phyloP scores from a whole-genome alignment of 37 sponge, comb jelly and placozoan genomes.

The Theonella swinhoei region DNA sequence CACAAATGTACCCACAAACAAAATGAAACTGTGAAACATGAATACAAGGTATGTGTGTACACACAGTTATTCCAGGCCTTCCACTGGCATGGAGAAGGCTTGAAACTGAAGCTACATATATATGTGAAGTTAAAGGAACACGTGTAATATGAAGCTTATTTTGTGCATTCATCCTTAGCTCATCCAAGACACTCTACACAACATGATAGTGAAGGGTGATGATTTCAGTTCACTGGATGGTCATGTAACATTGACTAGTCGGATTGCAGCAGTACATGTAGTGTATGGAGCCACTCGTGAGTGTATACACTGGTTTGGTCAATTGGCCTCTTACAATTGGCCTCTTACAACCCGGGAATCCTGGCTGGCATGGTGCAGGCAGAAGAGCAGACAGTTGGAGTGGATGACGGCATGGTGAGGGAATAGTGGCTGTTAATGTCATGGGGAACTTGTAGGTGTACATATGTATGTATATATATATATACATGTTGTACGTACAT shows the following conservation, averaged over 20 bases:
- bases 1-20: conserved; percentile 26
- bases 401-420: neutral
- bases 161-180: conserved; percentile 11
- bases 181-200: conserved; percentile 20
- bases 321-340: conserved; percentile 25
- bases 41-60: conserved; percentile 1
- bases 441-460: too few relatives aligned
- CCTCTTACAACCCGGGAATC: conserved; percentile 32
- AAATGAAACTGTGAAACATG: conserved; percentile 2
- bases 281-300: conserved; percentile 22
- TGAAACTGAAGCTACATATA: too few relatives aligned
- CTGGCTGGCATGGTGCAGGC: neutral
- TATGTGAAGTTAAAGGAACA: too few relatives aligned
- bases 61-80: neutral
- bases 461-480: too few relatives aligned
- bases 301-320: conserved; percentile 61
- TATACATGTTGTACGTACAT: too few relatives aligned
- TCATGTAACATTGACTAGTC: conserved; percentile 12
- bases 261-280: conserved; percentile 61
- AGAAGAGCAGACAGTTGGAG: neutral
- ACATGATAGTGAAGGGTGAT: conserved; percentile 8
- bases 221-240: conserved; percentile 42
- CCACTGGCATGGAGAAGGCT: too few relatives aligned
- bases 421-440: neutral
- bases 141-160: too few relatives aligned